Percentiles rank a stretch among this genome's conserved stretches.
Evolutionary conservation across 2,113 vertebrate genomes (phyloP).

Genomic region (Prunella fulvescens): DNA sequence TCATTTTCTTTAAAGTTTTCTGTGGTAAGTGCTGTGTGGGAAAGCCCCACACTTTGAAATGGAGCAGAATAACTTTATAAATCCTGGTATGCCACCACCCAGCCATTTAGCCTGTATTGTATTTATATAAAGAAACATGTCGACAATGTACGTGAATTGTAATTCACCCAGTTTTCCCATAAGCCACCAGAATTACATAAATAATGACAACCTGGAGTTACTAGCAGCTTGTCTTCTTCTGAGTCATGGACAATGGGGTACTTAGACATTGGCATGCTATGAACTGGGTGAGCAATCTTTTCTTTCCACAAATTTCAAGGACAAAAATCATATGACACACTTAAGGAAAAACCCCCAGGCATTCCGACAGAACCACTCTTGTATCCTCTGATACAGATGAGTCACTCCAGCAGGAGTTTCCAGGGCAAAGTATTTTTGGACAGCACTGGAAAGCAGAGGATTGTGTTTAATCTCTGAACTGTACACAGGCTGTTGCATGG

Average conservation of each 20-base stretch:
- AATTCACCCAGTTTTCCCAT: not conserved
- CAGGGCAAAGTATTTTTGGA: not conserved
- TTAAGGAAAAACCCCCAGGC: not conserved
- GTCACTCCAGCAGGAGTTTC: not conserved
- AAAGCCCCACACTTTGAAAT: not conserved
- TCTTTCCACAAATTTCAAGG: not conserved
- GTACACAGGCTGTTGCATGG: not conserved
- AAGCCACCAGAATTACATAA: not conserved
- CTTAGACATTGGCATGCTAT: not conserved
- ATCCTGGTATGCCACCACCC: not conserved
- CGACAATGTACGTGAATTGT: not conserved
- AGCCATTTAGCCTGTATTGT: not conserved
- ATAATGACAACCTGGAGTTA: not conserved
- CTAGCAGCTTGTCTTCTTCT: not conserved
- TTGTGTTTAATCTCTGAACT: not conserved
- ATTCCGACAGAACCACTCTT: accelerated
- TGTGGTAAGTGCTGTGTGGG: not conserved
- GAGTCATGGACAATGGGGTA: not conserved
- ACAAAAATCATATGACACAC: not conserved
- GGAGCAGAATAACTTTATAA: not conserved
- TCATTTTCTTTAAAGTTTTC: not conserved
- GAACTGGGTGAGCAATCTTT: not conserved
- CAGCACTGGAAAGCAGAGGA: not conserved
- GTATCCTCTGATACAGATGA: not conserved
- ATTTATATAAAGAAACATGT: not conserved